Evolutionary conservation across 2,113 vertebrate genomes (phyloP), one percentile per base, ranked within the genome.

Genomic region (Caloenas nicobarica): DNA sequence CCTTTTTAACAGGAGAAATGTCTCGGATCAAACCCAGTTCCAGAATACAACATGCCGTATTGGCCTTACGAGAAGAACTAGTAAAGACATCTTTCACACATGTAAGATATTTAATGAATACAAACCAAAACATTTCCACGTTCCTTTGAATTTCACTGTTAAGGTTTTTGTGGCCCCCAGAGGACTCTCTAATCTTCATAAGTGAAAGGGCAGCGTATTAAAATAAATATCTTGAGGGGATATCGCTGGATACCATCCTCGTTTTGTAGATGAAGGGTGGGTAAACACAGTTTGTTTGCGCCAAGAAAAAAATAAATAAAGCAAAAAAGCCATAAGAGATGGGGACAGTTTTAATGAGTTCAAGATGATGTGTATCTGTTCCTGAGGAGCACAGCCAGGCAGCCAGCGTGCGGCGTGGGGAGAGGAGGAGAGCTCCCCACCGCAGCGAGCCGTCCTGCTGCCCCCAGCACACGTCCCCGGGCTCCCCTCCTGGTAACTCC

Each of bases 101-200:
- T 36, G 46, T 80, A 69, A 89, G 33, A 48, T 40, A 48, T 33
- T 70, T 76, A 91, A 71, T 90, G 33, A 95, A 76, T 78, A 50
- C 19, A 84, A 91, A 78, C 38, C 24, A 86, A 93, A 86, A 74
- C 23, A 34, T 76, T 86, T 94, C 57, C 48, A 61, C 0, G 0
- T 58, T 34, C 23, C 78, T 93, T 91, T 95, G 46, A 94, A 85
- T 96, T 94, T 92, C 51, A 33, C n/a, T 84, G 44, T 62, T 88
- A 62, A 33, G 46, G 5, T 54, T 86, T 94, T 92, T 51, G 74
- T 73, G 58, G 12, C 28, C 42, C 42, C 25, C 53, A 60, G 89
- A 91, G 42, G 26, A 83, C 51, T 46, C 31, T 31, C 33, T 60
- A 85, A 50, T 56, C 73, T 84, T 83, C 74, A 95, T 54, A 93